Base-by-base conservation (phyloP, 1,140 invertebrate genomes). In the Tetramorium simillimum region DNA sequence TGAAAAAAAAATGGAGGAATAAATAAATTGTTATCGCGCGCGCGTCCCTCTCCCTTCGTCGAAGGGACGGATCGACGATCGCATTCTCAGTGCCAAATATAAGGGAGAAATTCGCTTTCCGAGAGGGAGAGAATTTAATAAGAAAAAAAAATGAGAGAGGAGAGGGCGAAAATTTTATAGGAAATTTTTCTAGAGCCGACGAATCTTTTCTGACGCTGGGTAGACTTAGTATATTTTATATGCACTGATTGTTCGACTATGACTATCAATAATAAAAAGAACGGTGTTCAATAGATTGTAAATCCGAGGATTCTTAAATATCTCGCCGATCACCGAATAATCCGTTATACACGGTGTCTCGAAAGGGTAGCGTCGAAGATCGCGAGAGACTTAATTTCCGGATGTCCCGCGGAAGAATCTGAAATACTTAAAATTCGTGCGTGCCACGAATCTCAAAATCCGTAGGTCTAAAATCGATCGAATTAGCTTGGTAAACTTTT, bases 151-250 rank as follows among this genome's bases (percentile, higher is more conserved):
- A 85, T 89, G 67, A 90, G 85, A 87, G 73, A 85, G 76, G 77
- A 86, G 80, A 82, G 77, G 76, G 89, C 89, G 90, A 89, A 94
- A 94, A 94, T 94, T 94, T 94, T 94, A 94, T 94, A 95, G 93
- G 78, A 78, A 94, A 95, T 92, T 94, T 94, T 95, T 94, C 67
- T 94, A 94, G 93, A 94, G 91, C 91, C 85, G 86, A 93, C 88
- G 92, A 92, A 90, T 95, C 94, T 95, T 95, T 95, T 95, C 94
- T 95, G 95, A 95, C 95, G 95, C 95, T 95, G 93, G 92, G 94
- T 95, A 95, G 94, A 94, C 91, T 94, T 95, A 95, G 94, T 95
- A 95, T 94, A 95, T 95, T 95, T 95, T 95, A 95, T 95, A 95
- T 95, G 95, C 95, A 95, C 95, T 95, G 94, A 95, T 95, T 95